A percentile compares a stretch with the other conserved stretches of the same genome.
phyloP scores from a whole-genome alignment of 1,140 invertebrate genomes.

The Drosophila biarmipes region DNA sequence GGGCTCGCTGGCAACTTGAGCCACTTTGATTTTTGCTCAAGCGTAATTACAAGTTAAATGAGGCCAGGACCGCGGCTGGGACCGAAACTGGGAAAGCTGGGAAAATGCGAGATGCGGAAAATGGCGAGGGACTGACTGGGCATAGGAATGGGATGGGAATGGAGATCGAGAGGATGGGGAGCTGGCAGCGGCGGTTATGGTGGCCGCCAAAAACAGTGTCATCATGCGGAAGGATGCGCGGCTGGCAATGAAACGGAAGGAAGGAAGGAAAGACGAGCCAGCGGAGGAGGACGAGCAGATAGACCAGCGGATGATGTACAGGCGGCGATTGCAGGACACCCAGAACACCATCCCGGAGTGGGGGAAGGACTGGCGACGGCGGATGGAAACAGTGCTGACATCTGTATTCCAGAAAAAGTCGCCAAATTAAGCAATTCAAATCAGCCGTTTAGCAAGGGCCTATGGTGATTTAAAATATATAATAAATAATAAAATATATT shows the following conservation, averaged over 20 bases:
- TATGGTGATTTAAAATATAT: too few species aligned
- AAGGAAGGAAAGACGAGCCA: slow-evolving; percentile 64
- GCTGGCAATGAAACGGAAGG: slow-evolving; percentile 82
- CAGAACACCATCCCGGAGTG: slow-evolving; percentile 46
- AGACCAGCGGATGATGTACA: slow-evolving; percentile 69
- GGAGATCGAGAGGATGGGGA: background rate
- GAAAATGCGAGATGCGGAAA: slow-evolving; percentile 36
- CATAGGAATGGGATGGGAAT: slow-evolving; percentile 15
- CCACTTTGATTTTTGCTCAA: slow-evolving; percentile 83
- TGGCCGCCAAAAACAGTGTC: slow-evolving; percentile 80
- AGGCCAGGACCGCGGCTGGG: slow-evolving; percentile 70
- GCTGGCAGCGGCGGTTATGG: slow-evolving; percentile 25
- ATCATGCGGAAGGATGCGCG: slow-evolving; percentile 81
- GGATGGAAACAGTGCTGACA: slow-evolving; percentile 3
- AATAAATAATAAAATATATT: too few species aligned
- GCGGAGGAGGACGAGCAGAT: slow-evolving; percentile 50
- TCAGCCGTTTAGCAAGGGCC: background rate
- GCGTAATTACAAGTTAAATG: slow-evolving; percentile 83
- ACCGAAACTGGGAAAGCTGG: slow-evolving; percentile 21
- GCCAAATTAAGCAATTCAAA: background rate
- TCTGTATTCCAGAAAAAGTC: background rate
- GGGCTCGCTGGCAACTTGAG: slow-evolving; percentile 70
- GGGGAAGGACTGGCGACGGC: slow-evolving; percentile 9
- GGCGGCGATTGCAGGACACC: slow-evolving; percentile 72
- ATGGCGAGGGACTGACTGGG: slow-evolving; percentile 10